Base-by-base conservation (phyloP, 2,888 invertebrate species). In the Azorinus chamasolen region DNA sequence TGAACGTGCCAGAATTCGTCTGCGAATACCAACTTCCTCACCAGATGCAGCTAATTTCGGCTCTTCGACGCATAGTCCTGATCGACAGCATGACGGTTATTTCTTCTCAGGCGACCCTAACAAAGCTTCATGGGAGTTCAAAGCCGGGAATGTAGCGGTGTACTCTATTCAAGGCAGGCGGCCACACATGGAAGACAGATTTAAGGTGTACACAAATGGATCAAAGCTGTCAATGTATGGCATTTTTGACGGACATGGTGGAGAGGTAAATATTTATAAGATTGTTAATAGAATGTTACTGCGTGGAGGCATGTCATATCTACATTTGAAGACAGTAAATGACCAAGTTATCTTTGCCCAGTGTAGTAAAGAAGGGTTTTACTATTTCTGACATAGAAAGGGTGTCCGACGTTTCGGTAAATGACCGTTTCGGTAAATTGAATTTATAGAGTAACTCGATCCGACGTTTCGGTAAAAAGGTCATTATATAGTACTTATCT, bases 171-270 rank as follows among this genome's bases (percentile, higher is more conserved):
- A 97, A 93, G 98, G 98, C 1, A 95, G 97, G 81, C 94, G 98
- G 89, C 95, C 96, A 79, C 96, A 96, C 84, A 98, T 98, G 98
- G 98, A 98, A 94, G 98, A 98, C 93, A 95, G 98, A 90, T 98
- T 97, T 93, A 97, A 97, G 66, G 95, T 98, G 62, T 96, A 96
- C 93, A 95, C 97, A 63, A 96, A 96, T 92, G 95, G 96, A 85
- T 97, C 97, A 22, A 97, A 96, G 24, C 96, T 97, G 63, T 96
- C 97, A 22, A 94, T 98, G 71, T 97, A 97, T 94, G 98, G 97
- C 51, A 96, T 98, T 84, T 98, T 98, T 93, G 98, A 98, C 94
- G 98, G 98, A 0, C 98, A 98, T 93, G 98, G 98, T 59, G 98
- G 98, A 46, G 97, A 98, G 93, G 95, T 95, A 91, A 90, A n/a